Evolutionary conservation across 2,888 invertebrate genomes (phyloP), one percentile per base, ranked within the genome.

Genomic region (Stenolophus ochropezus): DNA sequence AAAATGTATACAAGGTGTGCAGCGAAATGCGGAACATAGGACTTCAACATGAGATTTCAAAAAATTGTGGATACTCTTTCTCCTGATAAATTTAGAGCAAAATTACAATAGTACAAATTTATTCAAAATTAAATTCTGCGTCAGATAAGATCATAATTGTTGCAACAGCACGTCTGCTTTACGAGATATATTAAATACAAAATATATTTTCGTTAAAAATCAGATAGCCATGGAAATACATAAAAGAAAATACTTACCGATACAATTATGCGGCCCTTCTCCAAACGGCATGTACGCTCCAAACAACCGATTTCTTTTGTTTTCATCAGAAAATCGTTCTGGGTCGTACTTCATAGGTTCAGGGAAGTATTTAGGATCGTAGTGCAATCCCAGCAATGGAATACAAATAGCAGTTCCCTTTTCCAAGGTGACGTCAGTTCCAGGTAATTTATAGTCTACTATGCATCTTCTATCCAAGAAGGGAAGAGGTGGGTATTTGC

Each of bases 261-360:
- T 87, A 83, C 89, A 89, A 79, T 87, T 87, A 27, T 88, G 85
- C 1, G 88, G 88, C 6, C 88, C 89, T 76, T 87, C 86, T 8
- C 88, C 88, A 81, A 89, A 89, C 0, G 89, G 88, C 84, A 89
- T 81, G 84, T 87, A 86, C 27, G 85, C 84, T 84, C 86, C 84
- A 82, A 85, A 85, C 76, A 84, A 84, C 1, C 85, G 75, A 6
- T 83, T 83, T 5, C 83, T 83, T 81, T 86, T 87, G n/a, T 85
- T 87, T n/a, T 89, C 89, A 1, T 87, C 87, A 0, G 84, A 85
- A 84, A 90, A 90, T 77, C 90, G 85, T 78, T 90, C 89, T 0
- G 90, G 91, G 83, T 90, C 88, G 83, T 90, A 91, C 83, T 86
- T 86, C 47, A 88, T 86, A 0, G 90, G 90, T 75, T 90, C 87